Evolutionary conservation across 2,113 vertebrate species (phyloP).

Genomic region (Chlorodrepanis virens): DNA sequence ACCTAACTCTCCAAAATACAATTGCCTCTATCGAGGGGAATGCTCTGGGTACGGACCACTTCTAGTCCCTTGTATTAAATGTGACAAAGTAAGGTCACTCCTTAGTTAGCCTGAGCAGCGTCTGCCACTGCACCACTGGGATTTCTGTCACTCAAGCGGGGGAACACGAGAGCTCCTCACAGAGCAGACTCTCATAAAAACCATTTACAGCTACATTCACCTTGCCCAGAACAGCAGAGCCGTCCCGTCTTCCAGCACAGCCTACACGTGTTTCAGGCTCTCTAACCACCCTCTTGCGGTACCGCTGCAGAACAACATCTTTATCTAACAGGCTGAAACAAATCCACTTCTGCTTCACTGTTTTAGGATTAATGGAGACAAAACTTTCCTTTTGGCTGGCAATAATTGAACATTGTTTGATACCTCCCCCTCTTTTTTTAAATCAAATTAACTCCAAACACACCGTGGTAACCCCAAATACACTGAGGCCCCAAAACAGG

Average conservation of each 20-base stretch:
- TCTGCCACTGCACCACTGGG: neutral
- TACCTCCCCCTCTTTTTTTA: accelerated
- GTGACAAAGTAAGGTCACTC: neutral
- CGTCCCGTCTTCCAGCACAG: neutral
- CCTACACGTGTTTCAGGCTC: neutral
- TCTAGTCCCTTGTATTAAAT: neutral
- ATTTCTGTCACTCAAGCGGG: neutral
- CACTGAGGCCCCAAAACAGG: neutral
- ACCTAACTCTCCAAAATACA: neutral
- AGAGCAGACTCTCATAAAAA: neutral
- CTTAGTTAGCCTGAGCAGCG: neutral
- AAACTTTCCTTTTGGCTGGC: neutral
- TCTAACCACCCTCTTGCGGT: slow-evolving; percentile 60
- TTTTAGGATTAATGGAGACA: neutral
- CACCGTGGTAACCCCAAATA: neutral
- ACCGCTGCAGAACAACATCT: slow-evolving; percentile 16
- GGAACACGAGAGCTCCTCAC: neutral
- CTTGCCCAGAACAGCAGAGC: neutral
- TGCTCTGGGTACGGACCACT: neutral
- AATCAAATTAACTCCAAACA: neutral
- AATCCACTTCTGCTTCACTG: neutral
- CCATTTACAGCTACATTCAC: neutral
- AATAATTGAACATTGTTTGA: neutral
- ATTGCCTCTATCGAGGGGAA: neutral
- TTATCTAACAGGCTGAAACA: neutral